Evolutionary conservation across 2,113 vertebrate species (phyloP).

Genomic region (Octodon degus): DNA sequence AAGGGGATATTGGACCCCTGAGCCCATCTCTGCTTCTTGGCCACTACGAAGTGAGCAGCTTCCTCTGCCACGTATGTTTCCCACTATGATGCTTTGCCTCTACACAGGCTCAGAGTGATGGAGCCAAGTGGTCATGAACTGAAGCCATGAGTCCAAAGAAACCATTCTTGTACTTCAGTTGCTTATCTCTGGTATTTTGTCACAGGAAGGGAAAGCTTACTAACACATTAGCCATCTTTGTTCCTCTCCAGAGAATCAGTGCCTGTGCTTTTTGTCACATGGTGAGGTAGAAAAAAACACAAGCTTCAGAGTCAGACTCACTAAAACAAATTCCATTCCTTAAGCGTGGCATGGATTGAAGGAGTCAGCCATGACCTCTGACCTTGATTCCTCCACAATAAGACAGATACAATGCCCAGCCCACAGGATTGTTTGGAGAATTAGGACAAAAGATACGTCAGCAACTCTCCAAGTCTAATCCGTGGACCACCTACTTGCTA

Average conservation of each 20-base stretch:
- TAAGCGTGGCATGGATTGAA: background rate
- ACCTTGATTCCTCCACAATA: background rate
- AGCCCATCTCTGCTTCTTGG: background rate
- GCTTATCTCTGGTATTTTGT: background rate
- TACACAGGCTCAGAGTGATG: background rate
- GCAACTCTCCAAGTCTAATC: background rate
- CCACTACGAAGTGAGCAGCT: background rate
- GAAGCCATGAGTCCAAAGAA: background rate
- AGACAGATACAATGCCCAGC: background rate
- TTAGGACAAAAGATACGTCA: background rate
- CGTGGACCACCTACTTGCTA: background rate
- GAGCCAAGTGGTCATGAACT: background rate
- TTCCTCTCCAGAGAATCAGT: background rate
- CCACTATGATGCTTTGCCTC: background rate
- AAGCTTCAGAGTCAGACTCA: background rate
- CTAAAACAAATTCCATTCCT: background rate
- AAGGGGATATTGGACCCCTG: background rate
- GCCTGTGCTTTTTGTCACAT: background rate
- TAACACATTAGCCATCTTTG: background rate
- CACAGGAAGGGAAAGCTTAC: background rate
- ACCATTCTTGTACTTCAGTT: background rate
- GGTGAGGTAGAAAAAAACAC: background rate
- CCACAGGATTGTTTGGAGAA: background rate
- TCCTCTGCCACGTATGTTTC: no score
- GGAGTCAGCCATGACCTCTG: background rate